Evolutionary conservation across 2,113 vertebrate species (phyloP).

Genomic region (Neomonachus schauinslandi): DNA sequence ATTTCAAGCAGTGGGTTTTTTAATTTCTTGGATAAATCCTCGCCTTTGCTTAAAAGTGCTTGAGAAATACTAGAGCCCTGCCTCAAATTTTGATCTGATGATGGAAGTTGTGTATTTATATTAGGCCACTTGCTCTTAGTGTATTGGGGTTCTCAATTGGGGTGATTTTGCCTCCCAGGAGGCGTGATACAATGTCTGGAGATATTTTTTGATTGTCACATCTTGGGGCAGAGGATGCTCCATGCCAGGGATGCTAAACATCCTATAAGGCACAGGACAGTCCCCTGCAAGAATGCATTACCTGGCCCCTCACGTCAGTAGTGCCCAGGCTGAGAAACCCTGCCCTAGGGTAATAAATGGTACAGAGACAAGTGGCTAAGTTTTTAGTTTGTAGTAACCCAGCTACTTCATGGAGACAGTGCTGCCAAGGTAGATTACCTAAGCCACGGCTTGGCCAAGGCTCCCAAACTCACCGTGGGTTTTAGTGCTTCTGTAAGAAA

Average conservation of each 20-base stretch:
- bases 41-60: neutral
- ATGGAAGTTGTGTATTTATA: neutral
- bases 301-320: neutral
- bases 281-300: neutral
- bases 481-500: neutral
- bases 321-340: neutral
- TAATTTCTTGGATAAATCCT: neutral
- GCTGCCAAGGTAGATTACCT: neutral
- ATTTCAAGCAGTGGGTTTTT: neutral
- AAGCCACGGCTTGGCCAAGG: neutral
- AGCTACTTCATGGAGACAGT: neutral
- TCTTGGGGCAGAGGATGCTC: too few relatives aligned
- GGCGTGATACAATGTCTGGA: neutral
- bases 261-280: neutral
- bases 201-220: neutral
- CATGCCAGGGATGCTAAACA: neutral
- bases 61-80: neutral
- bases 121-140: accelerated
- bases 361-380: neutral
- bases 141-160: neutral
- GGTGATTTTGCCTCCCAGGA: neutral
- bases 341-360: too few relatives aligned
- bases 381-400: neutral
- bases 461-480: neutral
- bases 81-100: neutral